Conservation (phyloP, 2,113 vertebrate species). For the Thermophis baileyi region DNA sequence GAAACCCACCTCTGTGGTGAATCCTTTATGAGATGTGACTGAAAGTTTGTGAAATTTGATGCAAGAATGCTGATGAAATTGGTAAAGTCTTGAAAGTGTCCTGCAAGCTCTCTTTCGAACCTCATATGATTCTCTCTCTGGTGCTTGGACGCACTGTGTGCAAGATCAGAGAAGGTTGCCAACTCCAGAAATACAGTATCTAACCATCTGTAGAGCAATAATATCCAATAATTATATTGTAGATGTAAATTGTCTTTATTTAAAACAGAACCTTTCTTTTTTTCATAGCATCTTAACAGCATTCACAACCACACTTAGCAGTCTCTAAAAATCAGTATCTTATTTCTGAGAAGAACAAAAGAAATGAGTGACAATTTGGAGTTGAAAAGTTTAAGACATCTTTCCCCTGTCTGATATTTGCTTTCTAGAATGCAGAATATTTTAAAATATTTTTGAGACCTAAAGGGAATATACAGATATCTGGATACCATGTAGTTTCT, state of each 20-base stretch:
- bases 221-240: background rate
- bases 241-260: background rate
- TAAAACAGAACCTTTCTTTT: background rate
- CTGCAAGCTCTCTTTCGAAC: background rate
- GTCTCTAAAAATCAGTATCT: background rate
- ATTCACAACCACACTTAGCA: background rate
- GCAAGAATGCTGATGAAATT: background rate
- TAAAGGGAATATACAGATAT: background rate
- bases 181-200: background rate
- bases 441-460: background rate
- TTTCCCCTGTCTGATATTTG: background rate
- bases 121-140: background rate
- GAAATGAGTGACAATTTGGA: slow-evolving; percentile 10
- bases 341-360: background rate
- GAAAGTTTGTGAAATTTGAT: background rate
- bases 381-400: background rate
- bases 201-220: background rate
- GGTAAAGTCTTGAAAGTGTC: background rate
- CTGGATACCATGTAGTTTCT: background rate
- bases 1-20: no score
- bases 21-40: background rate
- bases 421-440: background rate
- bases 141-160: background rate
- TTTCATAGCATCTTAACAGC: background rate
- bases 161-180: background rate